Evolutionary conservation across 2,113 vertebrate species (phyloP).

Genomic region (Eidolon helvum): DNA sequence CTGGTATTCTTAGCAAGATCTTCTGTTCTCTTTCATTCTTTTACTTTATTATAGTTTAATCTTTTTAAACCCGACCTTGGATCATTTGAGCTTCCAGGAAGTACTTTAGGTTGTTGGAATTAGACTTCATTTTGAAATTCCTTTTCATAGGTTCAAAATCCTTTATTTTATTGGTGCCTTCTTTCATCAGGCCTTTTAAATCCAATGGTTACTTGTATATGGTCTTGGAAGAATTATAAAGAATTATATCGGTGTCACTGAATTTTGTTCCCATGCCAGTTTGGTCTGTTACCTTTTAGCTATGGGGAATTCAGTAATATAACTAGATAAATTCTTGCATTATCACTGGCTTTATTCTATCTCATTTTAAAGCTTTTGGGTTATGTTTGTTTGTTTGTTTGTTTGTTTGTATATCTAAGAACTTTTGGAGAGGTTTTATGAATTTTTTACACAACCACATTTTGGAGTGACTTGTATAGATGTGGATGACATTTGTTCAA

Average conservation of each 20-base stretch:
- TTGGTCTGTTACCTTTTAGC: conserved; percentile 91
- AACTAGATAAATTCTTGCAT: conserved; percentile 84
- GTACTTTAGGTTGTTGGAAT: conserved; percentile 90
- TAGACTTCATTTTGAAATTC: conserved; percentile 92
- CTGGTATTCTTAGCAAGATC: conserved; percentile 86
- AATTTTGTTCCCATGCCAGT: conserved; percentile 85
- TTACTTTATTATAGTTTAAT: conserved; percentile 90
- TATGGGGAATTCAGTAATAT: conserved; percentile 84
- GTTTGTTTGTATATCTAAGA: conserved; percentile 73
- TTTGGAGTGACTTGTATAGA: conserved; percentile 86
- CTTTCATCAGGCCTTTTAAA: conserved; percentile 85
- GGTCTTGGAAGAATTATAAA: conserved; percentile 90
- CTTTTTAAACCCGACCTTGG: conserved; percentile 87
- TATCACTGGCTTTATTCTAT: conserved; percentile 90
- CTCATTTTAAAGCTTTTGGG: conserved; percentile 90
- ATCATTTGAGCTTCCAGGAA: conserved; percentile 90
- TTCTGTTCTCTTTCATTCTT: conserved; percentile 85
- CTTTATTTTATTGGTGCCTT: conserved; percentile 90
- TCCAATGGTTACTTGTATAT: conserved; percentile 90
- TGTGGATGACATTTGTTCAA: conserved; percentile 87
- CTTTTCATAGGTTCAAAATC: conserved; percentile 91
- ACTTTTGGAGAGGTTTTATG: conserved; percentile 85
- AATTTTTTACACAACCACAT: conserved; percentile 85
- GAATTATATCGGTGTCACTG: conserved; percentile 90
- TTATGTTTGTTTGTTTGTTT: conserved; percentile 70